Conservation (phyloP, 1,140 invertebrate genomes). For the Euura lappo region DNA sequence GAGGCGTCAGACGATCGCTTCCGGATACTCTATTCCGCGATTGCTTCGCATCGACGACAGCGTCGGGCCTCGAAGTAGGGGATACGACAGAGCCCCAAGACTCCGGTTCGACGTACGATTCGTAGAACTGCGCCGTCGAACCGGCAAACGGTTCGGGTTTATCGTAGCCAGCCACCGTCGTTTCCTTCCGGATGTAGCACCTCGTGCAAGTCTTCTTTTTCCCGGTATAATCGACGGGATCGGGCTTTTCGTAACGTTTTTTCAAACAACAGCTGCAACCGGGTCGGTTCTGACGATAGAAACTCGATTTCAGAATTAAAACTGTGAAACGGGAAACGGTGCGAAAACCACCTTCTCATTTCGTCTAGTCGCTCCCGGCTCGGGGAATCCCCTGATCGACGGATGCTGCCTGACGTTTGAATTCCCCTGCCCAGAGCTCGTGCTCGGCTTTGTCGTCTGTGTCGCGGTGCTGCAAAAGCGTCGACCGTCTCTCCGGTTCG, state of each 20-base stretch:
- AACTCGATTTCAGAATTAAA: background rate
- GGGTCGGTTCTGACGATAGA: background rate
- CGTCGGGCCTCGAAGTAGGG: background rate
- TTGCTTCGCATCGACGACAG: no score
- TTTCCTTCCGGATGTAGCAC: background rate
- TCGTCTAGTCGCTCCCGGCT: no score
- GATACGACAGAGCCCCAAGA: background rate
- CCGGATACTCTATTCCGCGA: background rate
- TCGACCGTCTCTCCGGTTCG: no score
- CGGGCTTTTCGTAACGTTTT: background rate
- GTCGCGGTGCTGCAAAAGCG: no score
- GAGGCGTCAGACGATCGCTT: background rate
- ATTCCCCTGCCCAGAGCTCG: no score
- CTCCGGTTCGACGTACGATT: background rate
- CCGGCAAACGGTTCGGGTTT: background rate
- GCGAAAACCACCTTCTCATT: no score
- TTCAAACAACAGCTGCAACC: background rate
- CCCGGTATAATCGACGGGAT: no score
- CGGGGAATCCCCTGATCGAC: no score
- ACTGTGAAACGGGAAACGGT: no score
- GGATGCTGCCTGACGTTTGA: no score
- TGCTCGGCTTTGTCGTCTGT: no score
- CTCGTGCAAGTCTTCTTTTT: background rate
- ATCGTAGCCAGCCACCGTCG: background rate
- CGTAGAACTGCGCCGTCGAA: background rate